These are phyloP conservation scores for Tipula helvola DNA, from an alignment of 2,888 invertebrate genomes.

Conservation along the genomic window DNA sequence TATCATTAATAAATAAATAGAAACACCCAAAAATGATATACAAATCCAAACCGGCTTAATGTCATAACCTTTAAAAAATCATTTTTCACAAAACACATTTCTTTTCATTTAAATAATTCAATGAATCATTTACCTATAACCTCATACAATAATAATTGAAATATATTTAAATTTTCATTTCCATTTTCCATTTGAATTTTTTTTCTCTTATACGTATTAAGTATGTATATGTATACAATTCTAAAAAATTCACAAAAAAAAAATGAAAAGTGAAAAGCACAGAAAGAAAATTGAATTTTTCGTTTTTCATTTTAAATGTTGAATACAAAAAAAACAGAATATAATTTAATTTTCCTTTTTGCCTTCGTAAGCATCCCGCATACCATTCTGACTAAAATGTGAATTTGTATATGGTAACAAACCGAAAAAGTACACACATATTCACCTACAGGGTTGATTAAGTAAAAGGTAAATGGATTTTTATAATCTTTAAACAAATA, in stretches of 20 bases:
- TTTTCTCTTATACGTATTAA: neutral
- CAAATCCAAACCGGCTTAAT: neutral
- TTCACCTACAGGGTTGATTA: neutral
- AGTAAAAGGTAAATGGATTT: constrained; percentile 4
- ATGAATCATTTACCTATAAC: constrained; percentile 4
- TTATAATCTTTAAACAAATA: neutral
- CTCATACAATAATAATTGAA: constrained; percentile 4
- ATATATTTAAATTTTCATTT: neutral
- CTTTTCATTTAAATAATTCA: neutral
- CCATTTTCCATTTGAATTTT: neutral
- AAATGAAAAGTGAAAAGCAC: neutral
- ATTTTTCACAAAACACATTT: neutral
- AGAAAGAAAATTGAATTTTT: neutral
- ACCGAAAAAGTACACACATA: neutral
- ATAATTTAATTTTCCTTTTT: neutral
- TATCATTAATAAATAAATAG: neutral
- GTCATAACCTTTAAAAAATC: neutral
- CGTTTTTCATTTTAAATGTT: neutral
- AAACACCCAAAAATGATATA: neutral
- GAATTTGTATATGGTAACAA: neutral
- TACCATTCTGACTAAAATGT: neutral
- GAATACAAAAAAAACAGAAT: neutral
- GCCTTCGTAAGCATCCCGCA: neutral
- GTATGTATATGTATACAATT: neutral
- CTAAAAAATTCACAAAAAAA: neutral